Evolutionary conservation across 2,113 vertebrate species (phyloP), one percentile per base, ranked within the genome.

Genomic region (Gambusia affinis): DNA sequence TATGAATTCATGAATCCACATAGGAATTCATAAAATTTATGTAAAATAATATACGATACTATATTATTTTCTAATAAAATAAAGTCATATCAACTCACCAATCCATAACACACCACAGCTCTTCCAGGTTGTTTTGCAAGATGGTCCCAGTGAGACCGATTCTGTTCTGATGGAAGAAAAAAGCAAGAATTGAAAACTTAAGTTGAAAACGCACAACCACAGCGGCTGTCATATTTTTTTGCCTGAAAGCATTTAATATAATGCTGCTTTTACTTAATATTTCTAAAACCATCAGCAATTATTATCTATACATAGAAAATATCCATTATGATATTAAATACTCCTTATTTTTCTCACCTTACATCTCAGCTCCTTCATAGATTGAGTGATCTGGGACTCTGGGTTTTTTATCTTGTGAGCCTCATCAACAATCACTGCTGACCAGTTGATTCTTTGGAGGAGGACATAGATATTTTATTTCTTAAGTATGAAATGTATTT

Each of bases 31-130:
- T 66, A 44, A 62, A 42, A 57, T 11, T 37, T 1, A 15, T 15
- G 17, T 17, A 30, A 2, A 33, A 33, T 35, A 27, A 42, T 42
- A 2, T 27, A 73, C 61, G 61, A 54, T 12, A 6, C 6, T 37
- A 2, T 28, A 6, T 39, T 37, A 37, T 37, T 11, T 37, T 11
- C 11, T 37, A 3, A 37, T 37, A 37, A 37, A 37, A 37, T 37
- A 11, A 37, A 37, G 12, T 37, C 10, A 37, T 37, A 3, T 37
- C 35, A 37, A 78, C 85, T 1, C 70, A 99, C 97, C 98, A 99
- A 93, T 99, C 97, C 96, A 98, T 96, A 75, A 99, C 96, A 94
- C 97, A 99, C 97, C 97, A 99, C 79, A 99, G 93, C 69, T 99
- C 98, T 67, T 97, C 96, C 88, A 98, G 96, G 87, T 97, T 98